Conservation (phyloP, 2,113 vertebrate species). For the Nyctereutes procyonoides region DNA sequence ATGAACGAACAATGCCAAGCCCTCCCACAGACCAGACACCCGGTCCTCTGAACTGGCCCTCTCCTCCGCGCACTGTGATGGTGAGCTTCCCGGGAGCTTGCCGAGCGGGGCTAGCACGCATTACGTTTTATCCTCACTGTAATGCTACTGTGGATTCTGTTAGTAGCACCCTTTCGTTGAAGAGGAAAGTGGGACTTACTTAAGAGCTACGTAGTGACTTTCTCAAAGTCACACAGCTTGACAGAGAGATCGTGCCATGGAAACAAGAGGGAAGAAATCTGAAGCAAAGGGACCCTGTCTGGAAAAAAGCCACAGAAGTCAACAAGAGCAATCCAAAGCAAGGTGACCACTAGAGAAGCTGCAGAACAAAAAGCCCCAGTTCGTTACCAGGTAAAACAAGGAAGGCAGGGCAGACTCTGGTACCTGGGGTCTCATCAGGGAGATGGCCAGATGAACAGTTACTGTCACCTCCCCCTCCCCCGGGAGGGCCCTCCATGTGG, state of each 20-base stretch:
- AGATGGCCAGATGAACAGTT: not conserved
- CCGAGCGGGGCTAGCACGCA: not conserved
- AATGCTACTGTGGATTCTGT: accelerated
- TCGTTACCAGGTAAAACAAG: not conserved
- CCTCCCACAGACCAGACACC: not conserved
- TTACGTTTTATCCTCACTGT: not conserved
- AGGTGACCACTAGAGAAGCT: not conserved
- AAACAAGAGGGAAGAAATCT: not conserved
- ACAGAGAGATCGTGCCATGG: not conserved
- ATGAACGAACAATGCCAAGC: not conserved
- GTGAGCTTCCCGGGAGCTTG: not conserved
- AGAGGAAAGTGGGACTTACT: not conserved
- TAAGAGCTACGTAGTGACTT: not conserved
- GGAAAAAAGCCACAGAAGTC: not conserved
- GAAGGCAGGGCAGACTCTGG: not conserved
- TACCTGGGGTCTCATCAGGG: not conserved
- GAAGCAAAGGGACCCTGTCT: not conserved
- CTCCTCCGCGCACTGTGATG: accelerated
- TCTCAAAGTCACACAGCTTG: not conserved
- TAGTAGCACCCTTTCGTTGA: not conserved
- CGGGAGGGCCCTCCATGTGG: not conserved
- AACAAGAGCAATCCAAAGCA: not conserved
- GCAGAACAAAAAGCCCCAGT: not conserved
- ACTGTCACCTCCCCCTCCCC: not conserved
- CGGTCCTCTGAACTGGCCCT: not conserved